Base-by-base conservation (phyloP, 2,797 vertebrate genomes). In the Siniperca scherzeri region DNA sequence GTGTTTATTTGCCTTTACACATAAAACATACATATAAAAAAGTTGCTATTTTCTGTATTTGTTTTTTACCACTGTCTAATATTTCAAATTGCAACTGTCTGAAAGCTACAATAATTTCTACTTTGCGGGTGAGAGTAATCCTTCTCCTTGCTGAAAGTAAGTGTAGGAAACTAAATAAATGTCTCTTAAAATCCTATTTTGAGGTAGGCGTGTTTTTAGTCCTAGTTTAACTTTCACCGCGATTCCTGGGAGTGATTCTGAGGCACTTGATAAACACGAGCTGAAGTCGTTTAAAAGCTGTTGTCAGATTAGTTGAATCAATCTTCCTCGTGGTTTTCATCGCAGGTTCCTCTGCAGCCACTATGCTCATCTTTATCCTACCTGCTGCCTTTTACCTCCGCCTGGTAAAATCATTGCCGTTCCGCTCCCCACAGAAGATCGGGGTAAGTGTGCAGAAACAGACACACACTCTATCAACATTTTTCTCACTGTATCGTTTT, bases 281-380 rank as follows among this genome's bases (percentile, higher is more conserved):
- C 5, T 9, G 4, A 44, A 5, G 38, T 52, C 13, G 25, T 42
- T 27, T 17, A 46, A 25, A 48, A 22, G 13, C 25, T 71, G 5
- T 3, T 62, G 16, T 66, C 40, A 52, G 61, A 72, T 53, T 33
- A 33, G 27, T 36, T 77, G 14, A 86, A 62, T 53, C 21, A 4
- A 4, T 36, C 40, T 21, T 42, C 10, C 16, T 4, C 13, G 50
- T 21, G 16, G 2, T 77, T 33, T 27, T 53, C 17, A 21, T 77
- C 72, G 22, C 88, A 99, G 99, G 99, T 21, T 97, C 98, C 2
- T 99, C 99, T 84, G 97, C 99, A 0, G 99, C 99, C 75, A 99
- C 98, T 0, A 96, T 99, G 97, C 92, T 99, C 83, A 99, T 99
- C 93, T 99, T 99, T 80, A 98, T 99, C 87, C 97, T 99, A 3